These are phyloP conservation scores for Anorthoa munda DNA, from an alignment of 2,888 invertebrate genomes.

Conservation along the genomic window DNA sequence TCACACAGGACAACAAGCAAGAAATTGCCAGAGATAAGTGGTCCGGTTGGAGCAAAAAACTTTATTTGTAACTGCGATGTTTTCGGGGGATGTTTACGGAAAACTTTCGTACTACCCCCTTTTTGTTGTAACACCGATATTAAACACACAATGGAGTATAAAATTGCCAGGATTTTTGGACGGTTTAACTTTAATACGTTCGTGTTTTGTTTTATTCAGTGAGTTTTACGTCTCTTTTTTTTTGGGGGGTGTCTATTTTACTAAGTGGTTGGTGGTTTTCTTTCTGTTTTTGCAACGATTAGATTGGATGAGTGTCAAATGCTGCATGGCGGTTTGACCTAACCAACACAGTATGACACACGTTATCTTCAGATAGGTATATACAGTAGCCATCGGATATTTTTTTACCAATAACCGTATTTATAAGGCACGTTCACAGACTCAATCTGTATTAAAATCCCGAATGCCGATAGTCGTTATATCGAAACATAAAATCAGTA, in stretches of 20 bases:
- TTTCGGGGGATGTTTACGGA: constrained; percentile 43
- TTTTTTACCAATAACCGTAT: too few relatives aligned
- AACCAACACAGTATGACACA: too few relatives aligned
- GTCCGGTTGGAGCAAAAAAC: constrained; percentile 42
- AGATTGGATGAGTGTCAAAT: not conserved
- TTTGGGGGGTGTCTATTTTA: not conserved
- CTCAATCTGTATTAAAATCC: too few relatives aligned
- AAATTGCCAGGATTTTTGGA: constrained; percentile 28
- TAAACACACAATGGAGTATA: constrained; percentile 42
- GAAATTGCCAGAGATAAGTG: constrained; percentile 41
- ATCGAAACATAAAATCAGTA: too few relatives aligned
- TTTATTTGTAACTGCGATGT: constrained; percentile 55
- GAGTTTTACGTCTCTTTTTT: not conserved
- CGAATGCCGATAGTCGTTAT: too few relatives aligned
- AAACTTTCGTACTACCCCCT: constrained; percentile 31
- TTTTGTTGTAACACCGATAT: constrained; percentile 45
- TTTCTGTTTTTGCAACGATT: not conserved
- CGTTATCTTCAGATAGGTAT: too few relatives aligned
- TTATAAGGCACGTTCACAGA: too few relatives aligned
- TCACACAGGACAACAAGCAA: constrained; percentile 1
- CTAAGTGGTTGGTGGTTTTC: not conserved
- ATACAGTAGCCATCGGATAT: too few relatives aligned
- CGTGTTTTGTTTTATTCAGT: constrained; percentile 28
- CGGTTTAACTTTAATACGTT: constrained; percentile 28
- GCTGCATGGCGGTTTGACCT: not conserved